Base-by-base conservation (phyloP, 2,113 vertebrate genomes). In the Pollimyrus isidori region DNA sequence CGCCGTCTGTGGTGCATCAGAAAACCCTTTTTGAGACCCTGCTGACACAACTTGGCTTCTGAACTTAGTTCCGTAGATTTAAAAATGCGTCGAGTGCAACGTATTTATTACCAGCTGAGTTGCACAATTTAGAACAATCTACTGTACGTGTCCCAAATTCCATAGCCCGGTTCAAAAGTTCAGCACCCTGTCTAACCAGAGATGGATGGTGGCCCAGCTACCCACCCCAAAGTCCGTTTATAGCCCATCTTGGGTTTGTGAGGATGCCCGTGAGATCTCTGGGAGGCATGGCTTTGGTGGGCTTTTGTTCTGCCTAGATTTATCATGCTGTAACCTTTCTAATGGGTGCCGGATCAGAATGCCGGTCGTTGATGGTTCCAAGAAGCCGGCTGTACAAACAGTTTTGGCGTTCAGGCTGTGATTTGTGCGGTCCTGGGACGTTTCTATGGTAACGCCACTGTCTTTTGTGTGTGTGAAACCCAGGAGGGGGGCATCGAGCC, bases 401-500 rank as follows among this genome's bases (percentile, higher is more conserved):
- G 21, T 84, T n/a, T 84, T 48, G 82, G 82, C 48, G 82, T 48
- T 45, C 19, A 6, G 19, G 50, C 13, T 53, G 86, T 48, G 48
- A 50, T 86, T 86, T 26, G 26, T 53, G 30, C 13, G 17, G 53
- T 45, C 17, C 23, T 4, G 3, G 11, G 58, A 46, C 13, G 56
- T 89, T 73, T 69, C 83, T 73, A 73, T 89, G 83, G 82, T 87
- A 89, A 89, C 58, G 10, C 30, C 23, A 6, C 45, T 83, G n/a
- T 52, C 73, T 80, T 76, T 84, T 84, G 21, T 84, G 45, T 58
- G 21, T 88, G 82, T 30, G 30, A 19, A 39, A 49, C 48, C 17
- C 85, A 99, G 98, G 96, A 97, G 93, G 95, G 94, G 89, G 96
- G 97, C 91, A 97, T 99, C 30, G 95, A 97, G 92, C 97, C 97